These are phyloP conservation scores for Drosophila carrolli DNA, from an alignment of 1,140 invertebrate genomes.

Conservation along the genomic window DNA sequence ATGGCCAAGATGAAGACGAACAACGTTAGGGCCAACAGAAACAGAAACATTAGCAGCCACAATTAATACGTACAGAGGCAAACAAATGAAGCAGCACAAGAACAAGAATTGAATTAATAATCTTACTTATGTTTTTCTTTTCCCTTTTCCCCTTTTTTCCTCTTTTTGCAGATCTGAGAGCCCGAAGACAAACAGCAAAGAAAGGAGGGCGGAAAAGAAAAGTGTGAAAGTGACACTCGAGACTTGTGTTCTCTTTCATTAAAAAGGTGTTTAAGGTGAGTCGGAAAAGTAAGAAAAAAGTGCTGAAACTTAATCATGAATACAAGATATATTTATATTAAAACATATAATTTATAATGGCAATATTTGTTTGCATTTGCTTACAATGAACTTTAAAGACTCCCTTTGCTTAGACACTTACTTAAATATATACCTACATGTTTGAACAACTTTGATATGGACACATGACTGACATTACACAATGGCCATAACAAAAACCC, in stretches of 20 bases:
- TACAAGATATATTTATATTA: too few species aligned
- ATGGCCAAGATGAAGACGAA: slow-evolving; percentile 53
- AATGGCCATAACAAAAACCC: slow-evolving; percentile 13
- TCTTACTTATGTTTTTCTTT: slow-evolving; percentile 42
- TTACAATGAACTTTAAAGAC: background rate
- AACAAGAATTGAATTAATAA: slow-evolving; percentile 72
- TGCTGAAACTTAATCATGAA: too few species aligned
- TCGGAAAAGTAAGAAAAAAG: background rate
- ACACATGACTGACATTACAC: slow-evolving; percentile 27
- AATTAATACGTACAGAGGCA: slow-evolving; percentile 65
- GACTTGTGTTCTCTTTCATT: background rate
- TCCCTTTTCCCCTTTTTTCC: too few species aligned
- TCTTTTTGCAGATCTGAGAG: slow-evolving; percentile 37
- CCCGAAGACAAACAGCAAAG: background rate
- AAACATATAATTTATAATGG: background rate
- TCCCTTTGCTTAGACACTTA: background rate
- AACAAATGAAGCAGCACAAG: slow-evolving; percentile 17
- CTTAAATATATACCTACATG: background rate
- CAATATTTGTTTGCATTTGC: background rate
- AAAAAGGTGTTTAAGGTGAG: slow-evolving; percentile 12
- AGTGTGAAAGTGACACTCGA: slow-evolving; percentile 9
- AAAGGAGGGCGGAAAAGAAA: background rate
- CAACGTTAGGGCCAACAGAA: slow-evolving; percentile 13
- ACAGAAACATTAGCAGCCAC: slow-evolving; percentile 59
- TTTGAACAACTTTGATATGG: slow-evolving; percentile 11